Evolutionary conservation across 2,797 vertebrate species (phyloP), one percentile per base, ranked within the genome.

Genomic region (Acanthurus lineatus): DNA sequence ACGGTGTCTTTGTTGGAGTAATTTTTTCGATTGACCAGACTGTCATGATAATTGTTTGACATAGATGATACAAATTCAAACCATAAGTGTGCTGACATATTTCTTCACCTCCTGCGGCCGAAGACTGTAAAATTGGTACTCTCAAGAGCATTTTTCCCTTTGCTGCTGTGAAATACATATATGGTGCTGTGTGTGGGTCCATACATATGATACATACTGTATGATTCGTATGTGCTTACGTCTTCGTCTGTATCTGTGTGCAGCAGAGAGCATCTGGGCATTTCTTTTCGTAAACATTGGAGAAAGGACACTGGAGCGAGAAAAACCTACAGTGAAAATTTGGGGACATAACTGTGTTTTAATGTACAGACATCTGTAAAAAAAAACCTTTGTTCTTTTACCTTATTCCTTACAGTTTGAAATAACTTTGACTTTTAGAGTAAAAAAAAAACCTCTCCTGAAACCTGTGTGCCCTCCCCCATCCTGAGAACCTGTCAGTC

Each of bases 21-120:
- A 85, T 93, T 88, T 89, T 89, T 74, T 69, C 58, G 48, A 91
- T 64, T 76, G 84, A 77, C 81, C 71, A 82, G 87, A 91, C 89
- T 89, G 89, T 89, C 88, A 83, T 76, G 83, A 85, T 92, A 89
- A 94, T 92, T 91, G 86, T 92, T 93, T 88, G 89, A 92, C 81
- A 76, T 73, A 77, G 83, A 86, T 87, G 49, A 48, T 58, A 49
- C 67, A 49, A 35, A 79, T 88, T 77, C n/a, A 69, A 61, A 80
- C 47, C 48, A 49, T 22, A 58, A 74, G 58, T 44, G 28, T 87
- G 84, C 76, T 63, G 73, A 85, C 84, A 90, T 77, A 91, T 86
- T 71, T 62, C 5, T 86, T 84, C 78, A 65, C 69, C 78, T 87
- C 80, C 89, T 75, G 74, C 58, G 66, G 82, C 84, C 84, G 58